Base-by-base conservation (phyloP, 2,797 vertebrate species). In the Acridotheres tristis region DNA sequence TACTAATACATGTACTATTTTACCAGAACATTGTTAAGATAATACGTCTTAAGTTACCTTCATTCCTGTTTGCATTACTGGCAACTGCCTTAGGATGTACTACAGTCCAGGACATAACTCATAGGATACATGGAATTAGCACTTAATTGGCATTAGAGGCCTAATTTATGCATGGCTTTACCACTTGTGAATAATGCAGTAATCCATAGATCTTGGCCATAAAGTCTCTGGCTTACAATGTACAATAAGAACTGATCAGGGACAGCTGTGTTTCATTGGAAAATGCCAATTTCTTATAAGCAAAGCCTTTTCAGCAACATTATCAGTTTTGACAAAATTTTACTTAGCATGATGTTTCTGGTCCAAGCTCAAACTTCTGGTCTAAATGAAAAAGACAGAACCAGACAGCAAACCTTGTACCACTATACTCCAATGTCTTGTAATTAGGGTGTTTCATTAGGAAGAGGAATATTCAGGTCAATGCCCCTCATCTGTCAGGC, bases 391-490 rank as follows among this genome's bases (percentile, higher is more conserved):
- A 80, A 59, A 51, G 72, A 87, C 59, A 69, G 76, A 77, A 88
- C 45, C 55, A 79, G 90, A 85, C 85, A 85, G 84, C 77, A 92
- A 96, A 34, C 63, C 34, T 90, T 47, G 0, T 59, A 75, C 79
- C 86, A 14, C 74, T 93, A 40, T 53, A 89, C 61, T 85, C 78
- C 78, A 20, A 87, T 48, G 80, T 85, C 84, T 76, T 85, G 54
- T 94, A 95, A 92, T 97, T 95, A 94, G 90, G 84, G 77, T 74
- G 68, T 95, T 96, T 96, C 93, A 88, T 92, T 96, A 96, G 92
- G 75, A 96, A 95, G 84, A 95, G 78, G 94, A 96, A 93, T 94
- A 96, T 92, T 96, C 95, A 95, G 94, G 96, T 97, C 94, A 96
- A 26, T 94, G 92, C 62, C 93, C 92, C 93, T 94, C 96, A 89